phyloP scores from a whole-genome alignment of 2,797 vertebrate genomes.

The Sebastes steindachneri region DNA sequence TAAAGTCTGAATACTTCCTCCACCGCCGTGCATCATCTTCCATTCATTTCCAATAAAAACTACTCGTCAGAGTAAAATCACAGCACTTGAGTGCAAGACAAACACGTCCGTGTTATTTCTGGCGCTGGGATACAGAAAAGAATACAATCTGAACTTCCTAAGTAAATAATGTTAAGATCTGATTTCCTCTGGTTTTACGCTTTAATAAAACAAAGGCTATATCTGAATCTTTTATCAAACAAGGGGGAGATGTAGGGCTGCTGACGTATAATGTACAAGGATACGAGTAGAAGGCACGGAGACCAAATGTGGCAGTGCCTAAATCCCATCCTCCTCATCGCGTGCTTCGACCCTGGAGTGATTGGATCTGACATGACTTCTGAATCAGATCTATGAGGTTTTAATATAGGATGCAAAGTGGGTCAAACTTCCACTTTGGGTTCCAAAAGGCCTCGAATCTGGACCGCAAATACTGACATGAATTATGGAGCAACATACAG shows the following conservation, averaged over 20 bases:
- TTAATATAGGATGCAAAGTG: slow-evolving; percentile 56
- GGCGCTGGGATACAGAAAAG: neutral
- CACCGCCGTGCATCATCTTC: neutral
- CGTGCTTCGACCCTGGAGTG: neutral
- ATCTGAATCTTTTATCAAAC: slow-evolving; percentile 25
- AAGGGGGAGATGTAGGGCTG: neutral
- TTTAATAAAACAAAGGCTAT: slow-evolving; percentile 34
- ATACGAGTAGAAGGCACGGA: slow-evolving; percentile 11
- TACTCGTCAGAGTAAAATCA: neutral
- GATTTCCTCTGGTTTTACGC: slow-evolving; percentile 12
- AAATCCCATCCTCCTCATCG: neutral
- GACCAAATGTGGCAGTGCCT: slow-evolving; percentile 2
- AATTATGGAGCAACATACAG: slow-evolving; percentile 9
- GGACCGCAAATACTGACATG: neutral
- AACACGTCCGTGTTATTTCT: slow-evolving; percentile 8
- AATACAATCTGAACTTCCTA: slow-evolving; percentile 5
- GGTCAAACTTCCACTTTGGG: slow-evolving; percentile 45
- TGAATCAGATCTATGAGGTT: slow-evolving; percentile 40
- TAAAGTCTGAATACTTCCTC: neutral
- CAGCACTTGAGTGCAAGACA: neutral
- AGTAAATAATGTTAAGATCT: slow-evolving; percentile 12
- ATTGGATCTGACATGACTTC: slow-evolving; percentile 40
- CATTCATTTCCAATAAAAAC: neutral
- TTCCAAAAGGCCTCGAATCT: slow-evolving; percentile 8
- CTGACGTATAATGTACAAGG: neutral